Conservation (phyloP, 2,113 vertebrate species). For the Ageneiosus marmoratus region DNA sequence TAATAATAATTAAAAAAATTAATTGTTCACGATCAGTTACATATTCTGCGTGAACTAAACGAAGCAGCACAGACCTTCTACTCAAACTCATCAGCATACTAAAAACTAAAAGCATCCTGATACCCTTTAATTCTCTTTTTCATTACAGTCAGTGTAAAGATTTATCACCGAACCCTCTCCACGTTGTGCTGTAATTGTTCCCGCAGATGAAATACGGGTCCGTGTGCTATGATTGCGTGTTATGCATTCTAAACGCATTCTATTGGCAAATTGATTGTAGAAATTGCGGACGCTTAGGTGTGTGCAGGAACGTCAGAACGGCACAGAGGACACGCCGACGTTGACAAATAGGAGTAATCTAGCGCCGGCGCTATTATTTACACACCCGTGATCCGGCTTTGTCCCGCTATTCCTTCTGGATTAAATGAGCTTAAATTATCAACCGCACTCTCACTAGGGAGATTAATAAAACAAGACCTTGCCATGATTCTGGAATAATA, state of each 20-base stretch:
- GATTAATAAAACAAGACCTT: constrained; percentile 43
- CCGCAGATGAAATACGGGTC: not conserved
- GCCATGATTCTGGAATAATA: constrained; percentile 27
- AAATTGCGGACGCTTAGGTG: not conserved
- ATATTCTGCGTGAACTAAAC: constrained; percentile 6
- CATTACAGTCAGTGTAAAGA: not conserved
- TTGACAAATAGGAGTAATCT: constrained; percentile 60
- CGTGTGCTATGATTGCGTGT: not conserved
- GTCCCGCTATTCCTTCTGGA: constrained; percentile 49
- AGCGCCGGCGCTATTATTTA: constrained; percentile 55
- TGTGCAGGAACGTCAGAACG: constrained; percentile 22
- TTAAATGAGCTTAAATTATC: constrained; percentile 55
- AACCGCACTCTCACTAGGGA: constrained; percentile 33
- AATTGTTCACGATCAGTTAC: constrained; percentile 18
- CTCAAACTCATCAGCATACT: constrained; percentile 11
- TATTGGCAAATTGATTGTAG: constrained; percentile 12
- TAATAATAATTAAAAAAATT: constrained; percentile 34
- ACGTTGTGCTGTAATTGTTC: constrained; percentile 3
- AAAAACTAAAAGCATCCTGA: not conserved
- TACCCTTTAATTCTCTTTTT: not conserved
- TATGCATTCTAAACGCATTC: not conserved
- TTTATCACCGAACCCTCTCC: constrained; percentile 8
- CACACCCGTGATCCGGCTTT: constrained; percentile 50
- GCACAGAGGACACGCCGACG: constrained; percentile 36
- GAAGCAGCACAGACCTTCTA: constrained; percentile 27